A percentile compares a stretch with the other conserved stretches of the same genome.
Evolutionary conservation across 2,888 invertebrate genomes (phyloP).

Genomic region (Spodoptera exigua): DNA sequence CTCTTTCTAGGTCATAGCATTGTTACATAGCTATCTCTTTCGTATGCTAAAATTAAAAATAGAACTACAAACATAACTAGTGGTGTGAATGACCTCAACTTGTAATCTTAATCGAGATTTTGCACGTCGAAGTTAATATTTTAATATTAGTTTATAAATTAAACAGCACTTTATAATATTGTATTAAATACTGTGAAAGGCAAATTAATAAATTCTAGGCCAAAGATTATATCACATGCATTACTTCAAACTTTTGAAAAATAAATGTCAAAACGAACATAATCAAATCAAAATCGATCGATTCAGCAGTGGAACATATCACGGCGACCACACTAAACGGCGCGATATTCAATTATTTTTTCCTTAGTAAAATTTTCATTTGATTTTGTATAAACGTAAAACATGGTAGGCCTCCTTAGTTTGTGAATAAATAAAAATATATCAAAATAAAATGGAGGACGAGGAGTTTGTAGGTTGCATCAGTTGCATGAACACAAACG

Average conservation of each 20-base stretch:
- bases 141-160: no score
- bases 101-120: slow-evolving; percentile 14
- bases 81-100: slow-evolving; percentile 4
- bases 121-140: neutral
- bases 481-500: slow-evolving; percentile 83
- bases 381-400: slow-evolving; percentile 17
- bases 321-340: slow-evolving; percentile 39
- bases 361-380: slow-evolving; percentile 24
- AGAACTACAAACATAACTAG: slow-evolving; percentile 20
- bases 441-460: slow-evolving; percentile 73
- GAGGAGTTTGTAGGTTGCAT: slow-evolving; percentile 86
- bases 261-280: no score
- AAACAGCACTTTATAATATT: neutral
- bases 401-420: slow-evolving; percentile 65
- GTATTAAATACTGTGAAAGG: no score
- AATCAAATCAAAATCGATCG: slow-evolving; percentile 35
- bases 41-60: neutral
- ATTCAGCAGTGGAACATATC: neutral
- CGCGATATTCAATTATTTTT: slow-evolving; percentile 60
- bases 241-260: no score
- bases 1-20: neutral
- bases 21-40: slow-evolving; percentile 1
- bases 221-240: no score
- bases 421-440: slow-evolving; percentile 54
- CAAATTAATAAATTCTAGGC: no score